Conservation (phyloP, 2,888 invertebrate species). For the Parnassius apollo region DNA sequence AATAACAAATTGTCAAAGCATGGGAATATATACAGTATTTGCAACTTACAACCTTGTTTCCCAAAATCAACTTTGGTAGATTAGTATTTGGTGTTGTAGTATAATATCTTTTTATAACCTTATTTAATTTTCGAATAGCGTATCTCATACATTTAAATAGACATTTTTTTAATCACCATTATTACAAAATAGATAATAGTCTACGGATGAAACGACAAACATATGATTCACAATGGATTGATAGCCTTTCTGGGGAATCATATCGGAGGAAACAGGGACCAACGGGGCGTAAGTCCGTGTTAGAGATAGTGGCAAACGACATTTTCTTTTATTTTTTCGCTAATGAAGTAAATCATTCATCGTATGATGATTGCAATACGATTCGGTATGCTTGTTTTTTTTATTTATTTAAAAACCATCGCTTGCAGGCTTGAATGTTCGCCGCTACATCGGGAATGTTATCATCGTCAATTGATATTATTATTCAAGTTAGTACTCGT, state of each 20-base stretch:
- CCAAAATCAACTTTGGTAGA: no score
- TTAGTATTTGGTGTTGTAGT: neutral
- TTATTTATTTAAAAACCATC: slow-evolving; percentile 51
- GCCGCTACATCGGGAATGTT: slow-evolving; percentile 72
- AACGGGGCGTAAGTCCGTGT: slow-evolving; percentile 83
- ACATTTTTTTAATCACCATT: slow-evolving; percentile 15
- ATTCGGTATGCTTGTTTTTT: slow-evolving; percentile 72
- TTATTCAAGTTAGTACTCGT: slow-evolving; percentile 36
- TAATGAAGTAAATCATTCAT: slow-evolving; percentile 40
- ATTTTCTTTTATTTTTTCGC: slow-evolving; percentile 35
- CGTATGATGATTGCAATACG: slow-evolving; percentile 70
- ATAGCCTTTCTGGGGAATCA: slow-evolving; percentile 62
- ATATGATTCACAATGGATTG: slow-evolving; percentile 65
- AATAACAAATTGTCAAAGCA: no score
- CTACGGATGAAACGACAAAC: slow-evolving; percentile 71
- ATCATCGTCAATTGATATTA: slow-evolving; percentile 61
- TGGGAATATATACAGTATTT: no score
- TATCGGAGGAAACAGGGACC: slow-evolving; percentile 84
- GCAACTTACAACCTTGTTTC: no score
- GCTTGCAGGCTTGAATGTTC: slow-evolving; percentile 73
- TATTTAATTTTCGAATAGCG: no score
- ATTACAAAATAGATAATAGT: slow-evolving; percentile 54
- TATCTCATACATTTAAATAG: neutral
- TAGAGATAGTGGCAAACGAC: slow-evolving; percentile 43
- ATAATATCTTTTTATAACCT: neutral